phyloP scores from a whole-genome alignment of 2,888 invertebrate genomes.

The Mayetiola destructor region DNA sequence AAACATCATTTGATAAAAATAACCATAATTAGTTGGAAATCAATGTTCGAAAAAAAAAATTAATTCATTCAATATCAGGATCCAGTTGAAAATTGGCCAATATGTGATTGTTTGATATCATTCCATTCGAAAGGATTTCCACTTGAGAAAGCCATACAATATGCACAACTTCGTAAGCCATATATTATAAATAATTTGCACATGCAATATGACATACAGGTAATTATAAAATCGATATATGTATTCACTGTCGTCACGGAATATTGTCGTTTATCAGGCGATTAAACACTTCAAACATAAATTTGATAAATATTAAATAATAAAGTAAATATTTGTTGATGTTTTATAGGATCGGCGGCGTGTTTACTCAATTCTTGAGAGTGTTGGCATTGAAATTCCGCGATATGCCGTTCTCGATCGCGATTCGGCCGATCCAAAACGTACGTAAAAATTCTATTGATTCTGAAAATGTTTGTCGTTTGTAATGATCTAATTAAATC shows the following conservation, averaged over 20 bases:
- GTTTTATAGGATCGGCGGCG: conserved; percentile 62
- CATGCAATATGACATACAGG: conserved; percentile 95
- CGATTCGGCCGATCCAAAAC: conserved; percentile 80
- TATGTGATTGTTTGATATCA: conserved; percentile 93
- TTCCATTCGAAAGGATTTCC: conserved; percentile 99
- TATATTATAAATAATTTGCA: conserved; percentile 97
- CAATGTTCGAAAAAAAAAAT: neutral
- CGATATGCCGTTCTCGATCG: conserved; percentile 93
- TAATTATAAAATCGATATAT: conserved; percentile 33
- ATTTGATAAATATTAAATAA: too few relatives aligned
- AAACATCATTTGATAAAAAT: neutral
- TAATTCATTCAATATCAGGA: conserved; percentile 41
- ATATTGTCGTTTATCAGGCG: too few relatives aligned
- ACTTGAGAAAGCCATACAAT: conserved; percentile 91
- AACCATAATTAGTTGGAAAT: neutral
- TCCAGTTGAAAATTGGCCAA: conserved; percentile 95
- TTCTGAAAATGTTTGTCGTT: conserved; percentile 12
- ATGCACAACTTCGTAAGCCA: conserved; percentile 83
- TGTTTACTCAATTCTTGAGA: conserved; percentile 86
- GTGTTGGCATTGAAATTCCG: conserved; percentile 94
- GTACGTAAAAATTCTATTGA: conserved; percentile 42
- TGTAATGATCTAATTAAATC: conserved; percentile 9
- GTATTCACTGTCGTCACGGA: too few relatives aligned
- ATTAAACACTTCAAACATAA: too few relatives aligned
- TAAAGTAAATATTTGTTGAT: conserved; percentile 20